Evolutionary conservation across 37 sponge, comb jelly and placozoan genomes (phyloP), one percentile per base, ranked within the genome.

Genomic region (Axinella damicornis): DNA sequence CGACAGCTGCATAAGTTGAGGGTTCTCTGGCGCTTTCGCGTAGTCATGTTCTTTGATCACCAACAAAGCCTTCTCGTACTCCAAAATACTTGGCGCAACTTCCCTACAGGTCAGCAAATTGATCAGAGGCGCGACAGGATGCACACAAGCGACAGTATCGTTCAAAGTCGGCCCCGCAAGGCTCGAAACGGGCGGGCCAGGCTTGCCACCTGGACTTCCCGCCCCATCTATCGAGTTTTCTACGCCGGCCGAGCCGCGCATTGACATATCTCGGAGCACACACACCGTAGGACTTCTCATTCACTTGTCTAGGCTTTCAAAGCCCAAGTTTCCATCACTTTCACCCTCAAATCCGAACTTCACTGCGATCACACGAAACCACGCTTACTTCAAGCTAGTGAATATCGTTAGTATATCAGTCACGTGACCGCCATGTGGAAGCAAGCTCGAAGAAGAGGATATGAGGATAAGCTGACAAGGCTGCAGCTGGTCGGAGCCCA

Each of bases 1-100:
- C 33, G 82, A 40, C 53, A 85, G 78, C 76, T 89, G 77, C 30
- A 71, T 27, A 30, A 86, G 28, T n/a, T 74, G 71, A 11, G 71
- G 40, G 19, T 64, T 21, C 13, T 85, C 75, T 11, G 85, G 85
- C 22, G 41, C 36, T 36, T 56, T 64, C 20, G 80, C 85, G 33
- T 90, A 90, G 80, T 74, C 76, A 40, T 90, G 90, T 65, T 90
- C 90, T 71, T 78, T 82, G 2, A 60, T 68, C 22, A 89, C 84
- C 38, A 89, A 53, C 41, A 89, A 18, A 37, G 89, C 71, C 31
- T 83, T 89, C 31, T 89, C 89, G 57, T 39, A 46, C 30, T 89
- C 79, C 2, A 82, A 32, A 53, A 83, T 22, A 16, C 46, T 20
- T 0, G 89, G 79, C 21, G 57, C 70, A 5, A 81, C 19, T 53